Evolutionary conservation across 2,888 invertebrate genomes (phyloP).

Genomic region (Leptopilina syphax): DNA sequence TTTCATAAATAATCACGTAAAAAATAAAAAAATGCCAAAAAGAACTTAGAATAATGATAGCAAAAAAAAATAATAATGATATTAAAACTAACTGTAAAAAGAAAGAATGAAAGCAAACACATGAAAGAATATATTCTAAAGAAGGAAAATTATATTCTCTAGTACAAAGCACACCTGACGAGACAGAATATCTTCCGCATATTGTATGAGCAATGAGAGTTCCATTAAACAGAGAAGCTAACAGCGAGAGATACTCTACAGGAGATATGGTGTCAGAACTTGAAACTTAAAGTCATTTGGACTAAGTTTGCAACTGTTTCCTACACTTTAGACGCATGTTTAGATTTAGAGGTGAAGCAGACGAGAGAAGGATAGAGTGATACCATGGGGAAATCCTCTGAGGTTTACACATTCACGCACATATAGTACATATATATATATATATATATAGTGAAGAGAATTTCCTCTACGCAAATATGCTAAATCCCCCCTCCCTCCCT

Average conservation of each 20-base stretch:
- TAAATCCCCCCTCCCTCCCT: neutral
- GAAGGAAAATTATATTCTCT: no score
- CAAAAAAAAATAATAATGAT: no score
- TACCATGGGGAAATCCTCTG: constrained; percentile 20
- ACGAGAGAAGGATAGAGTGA: neutral
- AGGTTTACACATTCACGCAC: constrained; percentile 19
- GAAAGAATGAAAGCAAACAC: no score
- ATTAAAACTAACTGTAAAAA: no score
- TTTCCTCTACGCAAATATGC: constrained; percentile 37
- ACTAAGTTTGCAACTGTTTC: constrained; percentile 28
- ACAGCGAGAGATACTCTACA: neutral
- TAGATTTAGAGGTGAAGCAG: constrained; percentile 7
- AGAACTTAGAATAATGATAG: no score
- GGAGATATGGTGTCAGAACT: constrained; percentile 25
- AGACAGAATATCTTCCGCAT: neutral
- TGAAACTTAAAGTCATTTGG: constrained; percentile 28
- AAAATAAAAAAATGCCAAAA: no score
- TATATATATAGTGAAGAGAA: constrained; percentile 31
- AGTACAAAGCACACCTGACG: no score
- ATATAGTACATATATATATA: no score
- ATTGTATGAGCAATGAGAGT: constrained; percentile 14
- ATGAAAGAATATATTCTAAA: neutral
- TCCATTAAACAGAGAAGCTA: constrained; percentile 7
- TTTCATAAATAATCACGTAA: no score
- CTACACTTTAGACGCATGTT: constrained; percentile 34